A percentile compares a stretch with the other conserved stretches of the same genome.
phyloP scores from a whole-genome alignment of 23 tunicate species.

The Clavelina lepadiformis region DNA sequence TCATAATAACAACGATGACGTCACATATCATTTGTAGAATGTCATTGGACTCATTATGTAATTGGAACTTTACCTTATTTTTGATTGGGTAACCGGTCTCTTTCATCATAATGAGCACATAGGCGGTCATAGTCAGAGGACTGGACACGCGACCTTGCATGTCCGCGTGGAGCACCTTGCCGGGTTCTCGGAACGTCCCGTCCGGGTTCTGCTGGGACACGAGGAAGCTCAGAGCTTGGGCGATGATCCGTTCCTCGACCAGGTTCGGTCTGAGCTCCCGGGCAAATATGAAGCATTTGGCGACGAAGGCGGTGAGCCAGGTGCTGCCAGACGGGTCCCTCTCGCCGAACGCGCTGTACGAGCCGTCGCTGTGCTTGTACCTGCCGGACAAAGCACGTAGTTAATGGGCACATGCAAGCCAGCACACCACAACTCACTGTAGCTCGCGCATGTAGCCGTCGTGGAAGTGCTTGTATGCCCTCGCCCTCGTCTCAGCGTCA shows the following conservation, averaged over 20 bases:
- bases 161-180: constrained; percentile 58
- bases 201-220: constrained; percentile 23
- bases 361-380: constrained; percentile 68
- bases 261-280: constrained; percentile 35
- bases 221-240: constrained; percentile 48
- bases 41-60: no score
- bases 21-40: no score
- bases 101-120: constrained; percentile 57
- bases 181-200: constrained; percentile 65
- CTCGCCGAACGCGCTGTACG: constrained; percentile 77
- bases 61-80: constrained; percentile 18
- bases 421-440: constrained; percentile 20
- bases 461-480: constrained; percentile 51
- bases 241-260: constrained; percentile 22
- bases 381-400: constrained; percentile 17
- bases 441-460: constrained; percentile 75
- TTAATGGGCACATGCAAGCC: neutral
- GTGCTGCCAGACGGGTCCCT: constrained; percentile 57
- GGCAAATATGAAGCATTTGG: constrained; percentile 72
- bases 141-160: constrained; percentile 91
- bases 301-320: constrained; percentile 88
- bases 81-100: constrained; percentile 28
- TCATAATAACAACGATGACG: no score
- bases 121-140: constrained; percentile 62
- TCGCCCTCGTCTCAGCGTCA: constrained; percentile 25